These are phyloP conservation scores for Cepphus grylle DNA, from an alignment of 2,113 vertebrate genomes.

Conservation along the genomic window DNA sequence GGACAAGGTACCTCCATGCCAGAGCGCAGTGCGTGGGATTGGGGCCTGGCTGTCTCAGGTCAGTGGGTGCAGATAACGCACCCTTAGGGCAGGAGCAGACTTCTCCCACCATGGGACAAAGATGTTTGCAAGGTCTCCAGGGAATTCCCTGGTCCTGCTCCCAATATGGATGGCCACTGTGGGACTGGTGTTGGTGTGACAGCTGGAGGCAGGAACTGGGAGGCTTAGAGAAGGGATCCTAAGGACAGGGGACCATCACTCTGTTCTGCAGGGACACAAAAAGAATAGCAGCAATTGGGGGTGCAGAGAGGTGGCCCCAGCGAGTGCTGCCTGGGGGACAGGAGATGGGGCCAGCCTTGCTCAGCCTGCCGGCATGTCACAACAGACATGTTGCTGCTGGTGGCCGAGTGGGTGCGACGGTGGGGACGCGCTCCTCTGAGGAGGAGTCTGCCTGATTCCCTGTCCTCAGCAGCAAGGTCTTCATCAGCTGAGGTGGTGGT, in stretches of 20 bases:
- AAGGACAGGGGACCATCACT: neutral
- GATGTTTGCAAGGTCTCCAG: neutral
- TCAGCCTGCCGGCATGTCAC: neutral
- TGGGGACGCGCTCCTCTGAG: fast-evolving
- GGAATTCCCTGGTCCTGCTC: neutral
- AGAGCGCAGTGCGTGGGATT: fast-evolving
- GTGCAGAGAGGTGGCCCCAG: neutral
- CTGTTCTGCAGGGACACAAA: neutral
- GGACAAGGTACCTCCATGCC: constrained; percentile 70
- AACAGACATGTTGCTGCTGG: fast-evolving
- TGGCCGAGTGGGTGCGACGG: fast-evolving
- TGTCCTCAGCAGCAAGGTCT: neutral
- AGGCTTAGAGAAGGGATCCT: neutral
- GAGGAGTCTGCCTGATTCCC: neutral
- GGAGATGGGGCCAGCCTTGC: neutral
- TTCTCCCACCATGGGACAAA: neutral
- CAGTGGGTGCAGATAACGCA: neutral
- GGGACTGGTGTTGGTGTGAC: neutral
- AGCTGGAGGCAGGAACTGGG: neutral
- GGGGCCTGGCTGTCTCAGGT: neutral
- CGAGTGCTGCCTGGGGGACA: neutral
- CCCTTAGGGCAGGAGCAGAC: neutral
- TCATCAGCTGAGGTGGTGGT: neutral
- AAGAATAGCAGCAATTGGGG: neutral
- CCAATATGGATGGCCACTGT: neutral